Conservation (phyloP, 2,888 invertebrate genomes). For the Xestia rhomboidea region DNA sequence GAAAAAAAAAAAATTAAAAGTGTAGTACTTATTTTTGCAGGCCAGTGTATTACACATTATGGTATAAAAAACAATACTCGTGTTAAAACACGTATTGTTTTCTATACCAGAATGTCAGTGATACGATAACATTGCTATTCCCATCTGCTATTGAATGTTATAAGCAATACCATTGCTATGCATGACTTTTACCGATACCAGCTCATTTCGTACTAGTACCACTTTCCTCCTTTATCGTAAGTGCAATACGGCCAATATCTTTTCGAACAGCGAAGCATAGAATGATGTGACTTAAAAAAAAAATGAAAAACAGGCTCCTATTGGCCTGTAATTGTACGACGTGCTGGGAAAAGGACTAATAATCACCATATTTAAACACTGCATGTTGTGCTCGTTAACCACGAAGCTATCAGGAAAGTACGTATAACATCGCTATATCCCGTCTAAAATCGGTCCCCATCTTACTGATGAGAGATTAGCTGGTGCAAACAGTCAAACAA, state of each 20-base stretch:
- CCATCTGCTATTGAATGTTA: constrained; percentile 32
- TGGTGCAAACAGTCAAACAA: too few species aligned
- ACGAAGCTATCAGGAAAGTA: too few species aligned
- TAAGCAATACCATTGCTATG: constrained; percentile 33
- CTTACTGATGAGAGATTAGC: too few species aligned
- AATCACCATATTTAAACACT: neutral
- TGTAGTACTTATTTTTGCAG: too few species aligned
- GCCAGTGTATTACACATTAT: too few species aligned
- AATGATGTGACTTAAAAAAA: neutral
- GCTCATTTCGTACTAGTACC: constrained; percentile 7
- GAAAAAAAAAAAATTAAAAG: too few species aligned
- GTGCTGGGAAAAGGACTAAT: neutral
- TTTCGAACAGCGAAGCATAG: neutral
- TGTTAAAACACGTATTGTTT: too few species aligned
- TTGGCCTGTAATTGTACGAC: neutral
- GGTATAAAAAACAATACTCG: too few species aligned
- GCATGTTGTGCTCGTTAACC: too few species aligned
- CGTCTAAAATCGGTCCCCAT: too few species aligned
- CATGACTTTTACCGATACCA: constrained; percentile 32
- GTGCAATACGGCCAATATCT: constrained; percentile 15
- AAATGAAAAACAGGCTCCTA: neutral
- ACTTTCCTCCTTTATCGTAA: constrained; percentile 29
- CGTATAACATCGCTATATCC: too few species aligned
- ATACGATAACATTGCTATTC: neutral
- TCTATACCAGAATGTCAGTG: neutral